Evolutionary conservation across 2,113 vertebrate species (phyloP).

Genomic region (Microtus oregoni): DNA sequence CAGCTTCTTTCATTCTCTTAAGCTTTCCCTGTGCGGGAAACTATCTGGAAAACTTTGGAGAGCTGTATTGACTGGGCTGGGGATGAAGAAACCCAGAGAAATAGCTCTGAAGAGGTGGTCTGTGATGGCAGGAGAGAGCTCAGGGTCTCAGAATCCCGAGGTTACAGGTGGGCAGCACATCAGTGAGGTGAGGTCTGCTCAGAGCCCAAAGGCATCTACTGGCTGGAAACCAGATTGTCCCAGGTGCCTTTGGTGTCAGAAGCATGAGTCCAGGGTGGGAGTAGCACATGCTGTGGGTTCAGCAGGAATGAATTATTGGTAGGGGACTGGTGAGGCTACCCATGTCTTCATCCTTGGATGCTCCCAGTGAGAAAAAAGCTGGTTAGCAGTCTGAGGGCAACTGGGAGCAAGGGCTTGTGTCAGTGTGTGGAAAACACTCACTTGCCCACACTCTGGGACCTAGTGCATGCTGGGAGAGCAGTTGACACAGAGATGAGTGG

Average conservation of each 20-base stretch:
- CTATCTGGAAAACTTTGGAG: neutral
- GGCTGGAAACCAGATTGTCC: neutral
- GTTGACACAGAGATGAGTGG: neutral
- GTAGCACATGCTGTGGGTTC: neutral
- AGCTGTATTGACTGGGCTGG: too few species aligned
- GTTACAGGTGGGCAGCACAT: neutral
- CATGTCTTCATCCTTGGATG: neutral
- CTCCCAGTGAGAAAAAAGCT: neutral
- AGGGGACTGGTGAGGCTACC: neutral
- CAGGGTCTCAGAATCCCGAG: neutral
- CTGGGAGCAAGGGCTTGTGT: neutral
- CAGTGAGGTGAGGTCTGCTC: neutral
- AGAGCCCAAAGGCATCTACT: neutral
- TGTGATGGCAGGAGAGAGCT: neutral
- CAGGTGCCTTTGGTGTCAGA: neutral
- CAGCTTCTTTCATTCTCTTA: neutral
- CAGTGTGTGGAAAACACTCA: neutral
- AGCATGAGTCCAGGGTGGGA: neutral
- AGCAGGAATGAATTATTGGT: neutral
- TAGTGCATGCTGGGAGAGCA: neutral
- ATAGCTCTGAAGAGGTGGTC: neutral
- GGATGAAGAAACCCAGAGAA: neutral
- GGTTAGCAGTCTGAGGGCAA: neutral
- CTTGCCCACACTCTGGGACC: neutral
- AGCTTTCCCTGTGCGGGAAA: neutral